Evolutionary conservation across 1,140 invertebrate genomes (phyloP).

Genomic region (Drosophila novamexicana): DNA sequence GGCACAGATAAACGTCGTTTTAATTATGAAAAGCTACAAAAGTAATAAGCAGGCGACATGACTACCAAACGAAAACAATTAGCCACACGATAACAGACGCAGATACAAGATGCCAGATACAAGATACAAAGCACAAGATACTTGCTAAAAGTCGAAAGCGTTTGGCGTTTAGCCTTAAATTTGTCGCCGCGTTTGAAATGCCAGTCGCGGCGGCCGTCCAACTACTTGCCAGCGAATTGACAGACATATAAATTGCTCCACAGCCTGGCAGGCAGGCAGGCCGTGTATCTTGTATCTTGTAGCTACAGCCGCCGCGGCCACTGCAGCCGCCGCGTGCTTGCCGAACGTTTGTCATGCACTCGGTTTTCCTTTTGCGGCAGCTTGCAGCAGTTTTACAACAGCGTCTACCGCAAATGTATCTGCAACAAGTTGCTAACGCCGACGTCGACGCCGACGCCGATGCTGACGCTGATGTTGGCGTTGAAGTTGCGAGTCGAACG

Average conservation of each 20-base stretch:
- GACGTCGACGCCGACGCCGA: slow-evolving; percentile 5
- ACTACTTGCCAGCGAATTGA: slow-evolving; percentile 61
- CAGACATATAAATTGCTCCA: slow-evolving; percentile 77
- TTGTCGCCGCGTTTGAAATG: slow-evolving; percentile 70
- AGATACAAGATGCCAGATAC: slow-evolving; percentile 70
- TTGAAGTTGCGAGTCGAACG: slow-evolving; percentile 54
- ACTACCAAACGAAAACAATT: slow-evolving; percentile 74
- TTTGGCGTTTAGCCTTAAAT: slow-evolving; percentile 74
- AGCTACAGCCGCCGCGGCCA: slow-evolving; percentile 40
- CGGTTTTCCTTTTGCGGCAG: slow-evolving; percentile 76
- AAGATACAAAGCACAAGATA: slow-evolving; percentile 69
- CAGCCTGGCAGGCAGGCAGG: slow-evolving; percentile 36
- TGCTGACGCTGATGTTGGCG: slow-evolving; percentile 7
- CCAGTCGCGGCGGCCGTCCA: slow-evolving; percentile 44
- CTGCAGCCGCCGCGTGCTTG: slow-evolving; percentile 62
- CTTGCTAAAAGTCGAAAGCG: slow-evolving; percentile 17
- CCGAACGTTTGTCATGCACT: slow-evolving; percentile 75
- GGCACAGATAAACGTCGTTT: slow-evolving; percentile 59
- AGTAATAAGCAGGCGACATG: slow-evolving; percentile 74
- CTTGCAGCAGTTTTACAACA: slow-evolving; percentile 23
- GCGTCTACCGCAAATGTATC: slow-evolving; percentile 64
- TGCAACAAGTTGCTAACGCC: slow-evolving; percentile 76
- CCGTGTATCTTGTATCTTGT: slow-evolving; percentile 61
- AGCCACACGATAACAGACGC: slow-evolving; percentile 70
- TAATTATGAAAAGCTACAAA: slow-evolving; percentile 71